A percentile compares a stretch with the other conserved stretches of the same genome.
Evolutionary conservation across 2,113 vertebrate species (phyloP).

Genomic region (Collichthys lucidus): DNA sequence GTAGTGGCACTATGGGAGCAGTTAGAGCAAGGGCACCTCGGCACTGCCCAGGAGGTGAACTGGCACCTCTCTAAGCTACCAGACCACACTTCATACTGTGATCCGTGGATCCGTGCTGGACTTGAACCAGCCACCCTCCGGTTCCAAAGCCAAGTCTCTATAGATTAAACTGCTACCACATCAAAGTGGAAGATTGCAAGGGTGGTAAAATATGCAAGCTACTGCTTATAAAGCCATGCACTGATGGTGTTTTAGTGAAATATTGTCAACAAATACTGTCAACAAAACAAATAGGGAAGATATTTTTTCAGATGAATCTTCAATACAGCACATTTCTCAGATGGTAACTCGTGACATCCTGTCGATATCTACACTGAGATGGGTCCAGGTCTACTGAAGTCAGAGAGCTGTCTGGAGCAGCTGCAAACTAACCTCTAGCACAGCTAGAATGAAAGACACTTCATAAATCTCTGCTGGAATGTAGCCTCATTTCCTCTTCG

Average conservation of each 20-base stretch:
- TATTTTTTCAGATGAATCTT: not conserved
- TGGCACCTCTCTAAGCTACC: too few relatives aligned
- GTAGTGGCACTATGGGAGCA: too few relatives aligned
- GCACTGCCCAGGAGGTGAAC: too few relatives aligned
- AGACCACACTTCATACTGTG: too few relatives aligned
- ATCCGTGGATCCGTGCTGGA: too few relatives aligned
- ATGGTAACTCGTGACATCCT: conserved; percentile 13
- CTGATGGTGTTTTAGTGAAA: not conserved
- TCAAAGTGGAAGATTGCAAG: not conserved
- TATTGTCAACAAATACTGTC: too few relatives aligned
- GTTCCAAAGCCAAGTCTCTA: too few relatives aligned
- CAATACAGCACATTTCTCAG: not conserved
- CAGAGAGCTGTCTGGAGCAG: conserved; percentile 49
- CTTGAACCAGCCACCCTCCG: too few relatives aligned
- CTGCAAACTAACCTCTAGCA: conserved; percentile 45
- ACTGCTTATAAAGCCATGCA: not conserved
- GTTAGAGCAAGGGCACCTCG: too few relatives aligned
- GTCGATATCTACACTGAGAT: not conserved
- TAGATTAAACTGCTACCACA: not conserved
- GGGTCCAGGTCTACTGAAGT: conserved; percentile 8
- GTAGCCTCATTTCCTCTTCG: conserved; percentile 72
- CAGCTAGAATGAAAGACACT: conserved; percentile 62
- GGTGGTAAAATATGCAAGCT: not conserved
- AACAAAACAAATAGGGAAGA: not conserved
- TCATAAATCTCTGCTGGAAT: conserved; percentile 81